Percentiles rank a stretch among this genome's conserved stretches.
phyloP scores from a whole-genome alignment of 92 coral and sea anemone genomes.

The Anthopleura xanthogrammica region DNA sequence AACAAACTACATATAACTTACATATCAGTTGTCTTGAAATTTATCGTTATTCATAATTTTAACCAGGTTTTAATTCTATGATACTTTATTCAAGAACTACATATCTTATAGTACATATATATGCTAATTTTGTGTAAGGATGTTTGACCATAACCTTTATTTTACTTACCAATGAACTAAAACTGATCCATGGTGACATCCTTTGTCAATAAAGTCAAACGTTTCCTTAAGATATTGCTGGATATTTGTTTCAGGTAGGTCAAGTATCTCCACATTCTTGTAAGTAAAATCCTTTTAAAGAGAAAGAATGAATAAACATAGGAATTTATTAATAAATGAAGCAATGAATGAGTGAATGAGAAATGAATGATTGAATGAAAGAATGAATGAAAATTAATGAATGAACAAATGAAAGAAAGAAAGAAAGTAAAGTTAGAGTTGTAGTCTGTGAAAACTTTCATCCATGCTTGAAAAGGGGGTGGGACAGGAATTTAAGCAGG shows the following conservation, averaged over 20 bases:
- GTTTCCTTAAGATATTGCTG: constrained; percentile 54
- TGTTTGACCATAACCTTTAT: too few species aligned
- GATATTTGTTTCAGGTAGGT: constrained; percentile 83
- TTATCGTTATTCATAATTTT: too few species aligned
- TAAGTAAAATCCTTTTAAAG: constrained; percentile 71
- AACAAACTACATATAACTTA: too few species aligned
- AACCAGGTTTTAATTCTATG: too few species aligned
- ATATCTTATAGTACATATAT: too few species aligned
- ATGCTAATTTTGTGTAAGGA: too few species aligned
- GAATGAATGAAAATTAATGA: not conserved
- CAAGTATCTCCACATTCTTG: constrained; percentile 79
- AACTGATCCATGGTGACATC: constrained; percentile 52
- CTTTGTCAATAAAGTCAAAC: constrained; percentile 71
- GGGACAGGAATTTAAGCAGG: too few species aligned
- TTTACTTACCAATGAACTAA: constrained; percentile 88
- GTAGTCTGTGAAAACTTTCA: too few species aligned
- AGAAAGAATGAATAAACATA: not conserved
- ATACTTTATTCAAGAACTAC: too few species aligned
- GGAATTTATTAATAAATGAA: not conserved
- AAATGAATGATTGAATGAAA: not conserved
- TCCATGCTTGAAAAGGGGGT: too few species aligned
- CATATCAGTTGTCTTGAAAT: too few species aligned
- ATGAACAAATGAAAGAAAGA: not conserved
- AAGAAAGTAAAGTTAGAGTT: not conserved
- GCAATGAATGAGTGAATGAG: not conserved